A percentile compares a stretch with the other conserved stretches of the same genome.
Evolutionary conservation across 2,797 vertebrate genomes (phyloP).

Genomic region (Myripristis jacobus): DNA sequence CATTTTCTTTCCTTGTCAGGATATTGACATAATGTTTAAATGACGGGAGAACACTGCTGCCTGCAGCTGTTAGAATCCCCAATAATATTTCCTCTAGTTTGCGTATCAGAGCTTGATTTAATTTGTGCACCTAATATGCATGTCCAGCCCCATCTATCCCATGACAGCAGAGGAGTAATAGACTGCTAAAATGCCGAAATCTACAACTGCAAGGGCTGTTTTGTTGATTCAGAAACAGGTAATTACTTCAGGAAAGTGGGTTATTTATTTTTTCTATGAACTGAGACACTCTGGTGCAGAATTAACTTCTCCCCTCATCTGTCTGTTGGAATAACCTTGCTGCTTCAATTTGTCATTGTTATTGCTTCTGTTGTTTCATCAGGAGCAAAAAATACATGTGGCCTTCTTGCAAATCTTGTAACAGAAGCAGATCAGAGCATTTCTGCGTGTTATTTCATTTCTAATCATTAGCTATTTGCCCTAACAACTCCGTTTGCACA

Average conservation of each 20-base stretch:
- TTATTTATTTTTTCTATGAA: slow-evolving; percentile 42
- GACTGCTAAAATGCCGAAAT: slow-evolving; percentile 36
- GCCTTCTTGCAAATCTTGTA: neutral
- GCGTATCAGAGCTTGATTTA: slow-evolving; percentile 26
- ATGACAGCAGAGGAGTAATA: neutral
- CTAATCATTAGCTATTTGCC: neutral
- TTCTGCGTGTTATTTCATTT: neutral
- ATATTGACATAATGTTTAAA: too few relatives aligned
- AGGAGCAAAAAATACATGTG: slow-evolving; percentile 2
- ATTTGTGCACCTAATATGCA: slow-evolving; percentile 30
- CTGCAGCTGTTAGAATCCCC: too few relatives aligned
- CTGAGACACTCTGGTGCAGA: slow-evolving; percentile 28
- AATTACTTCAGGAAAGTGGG: slow-evolving; percentile 36
- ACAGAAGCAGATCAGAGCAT: neutral
- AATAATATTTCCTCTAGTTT: slow-evolving; percentile 34
- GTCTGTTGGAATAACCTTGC: slow-evolving; percentile 39
- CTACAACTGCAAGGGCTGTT: slow-evolving; percentile 36
- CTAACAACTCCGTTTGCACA: neutral
- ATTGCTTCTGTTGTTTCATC: slow-evolving; percentile 3
- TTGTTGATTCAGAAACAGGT: slow-evolving; percentile 38
- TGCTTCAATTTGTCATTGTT: slow-evolving; percentile 24
- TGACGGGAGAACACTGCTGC: too few relatives aligned
- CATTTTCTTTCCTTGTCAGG: too few relatives aligned
- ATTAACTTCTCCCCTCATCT: slow-evolving; percentile 38
- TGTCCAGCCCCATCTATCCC: slow-evolving; percentile 32